Evolutionary conservation across 1,140 invertebrate genomes (phyloP).

Genomic region (Drosophila subobscura): DNA sequence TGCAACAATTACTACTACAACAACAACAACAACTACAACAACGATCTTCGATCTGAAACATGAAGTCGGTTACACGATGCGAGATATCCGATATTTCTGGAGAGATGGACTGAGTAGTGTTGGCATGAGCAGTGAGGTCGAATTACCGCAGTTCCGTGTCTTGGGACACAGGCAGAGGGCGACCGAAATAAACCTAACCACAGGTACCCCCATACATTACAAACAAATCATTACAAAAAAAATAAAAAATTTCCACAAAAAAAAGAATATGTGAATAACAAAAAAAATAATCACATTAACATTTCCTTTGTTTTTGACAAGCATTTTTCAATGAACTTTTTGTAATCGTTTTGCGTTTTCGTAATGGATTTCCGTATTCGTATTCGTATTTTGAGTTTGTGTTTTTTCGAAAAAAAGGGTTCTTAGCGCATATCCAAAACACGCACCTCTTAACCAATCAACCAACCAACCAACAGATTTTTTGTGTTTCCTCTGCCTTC

Average conservation of each 20-base stretch:
- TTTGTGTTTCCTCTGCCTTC: constrained; percentile 40
- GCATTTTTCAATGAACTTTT: constrained; percentile 62
- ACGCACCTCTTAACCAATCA: constrained; percentile 20
- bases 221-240: constrained; percentile 61
- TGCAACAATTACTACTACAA: constrained; percentile 62
- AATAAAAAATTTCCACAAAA: constrained; percentile 32
- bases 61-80: constrained; percentile 97
- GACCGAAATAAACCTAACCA: constrained; percentile 95
- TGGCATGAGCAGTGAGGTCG: constrained; percentile 95
- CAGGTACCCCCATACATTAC: constrained; percentile 90
- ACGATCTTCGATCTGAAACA: constrained; percentile 47
- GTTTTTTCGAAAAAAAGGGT: constrained; percentile 54
- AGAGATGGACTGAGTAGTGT: constrained; percentile 93
- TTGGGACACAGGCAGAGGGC: constrained; percentile 95
- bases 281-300: constrained; percentile 60
- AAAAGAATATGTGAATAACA: constrained; percentile 33
- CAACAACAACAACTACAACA: constrained; percentile 34
- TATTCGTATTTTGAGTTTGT: constrained; percentile 60
- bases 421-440: constrained; percentile 51
- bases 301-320: constrained; percentile 68
- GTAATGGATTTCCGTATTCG: constrained; percentile 44
- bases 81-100: constrained; percentile 98
- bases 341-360: constrained; percentile 50
- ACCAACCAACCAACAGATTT: constrained; percentile 17
- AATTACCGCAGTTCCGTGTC: constrained; percentile 97